Percentiles rank a stretch among this genome's conserved stretches.
Conservation (phyloP, 2,888 invertebrate genomes). For the Acrobasis repandana region DNA sequence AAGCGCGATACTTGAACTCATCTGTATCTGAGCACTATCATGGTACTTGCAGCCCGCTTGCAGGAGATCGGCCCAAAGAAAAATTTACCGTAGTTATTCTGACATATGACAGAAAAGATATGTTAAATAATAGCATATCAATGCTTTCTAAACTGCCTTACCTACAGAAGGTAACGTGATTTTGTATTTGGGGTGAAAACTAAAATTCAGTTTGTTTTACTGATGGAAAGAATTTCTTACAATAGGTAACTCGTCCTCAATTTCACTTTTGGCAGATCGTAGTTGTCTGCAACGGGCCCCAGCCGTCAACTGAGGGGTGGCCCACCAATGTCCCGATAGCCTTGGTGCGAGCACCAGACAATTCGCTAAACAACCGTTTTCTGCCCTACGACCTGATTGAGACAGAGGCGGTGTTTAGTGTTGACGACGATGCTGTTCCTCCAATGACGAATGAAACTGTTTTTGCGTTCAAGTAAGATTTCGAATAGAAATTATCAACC, state of each 20-base stretch:
- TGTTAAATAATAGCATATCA: constrained; percentile 94
- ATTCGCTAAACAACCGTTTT: constrained; percentile 99
- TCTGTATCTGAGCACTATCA: constrained; percentile 91
- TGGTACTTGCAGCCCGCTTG: constrained; percentile 97
- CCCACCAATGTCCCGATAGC: constrained; percentile 93
- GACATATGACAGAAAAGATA: constrained; percentile 97
- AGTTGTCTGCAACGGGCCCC: constrained; percentile 98
- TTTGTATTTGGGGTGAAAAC: neutral
- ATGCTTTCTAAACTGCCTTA: constrained; percentile 96
- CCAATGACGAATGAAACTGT: constrained; percentile 97
- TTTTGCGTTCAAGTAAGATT: constrained; percentile 93
- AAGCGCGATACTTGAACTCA: constrained; percentile 93
- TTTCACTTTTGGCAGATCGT: constrained; percentile 83
- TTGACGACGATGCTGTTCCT: constrained; percentile 99
- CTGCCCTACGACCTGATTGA: constrained; percentile 97
- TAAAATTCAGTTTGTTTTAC: too few relatives aligned
- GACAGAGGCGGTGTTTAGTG: constrained; percentile 98
- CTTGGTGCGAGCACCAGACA: constrained; percentile 93
- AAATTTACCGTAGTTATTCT: constrained; percentile 99
- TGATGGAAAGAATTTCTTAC: too few relatives aligned
- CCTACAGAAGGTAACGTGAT: constrained; percentile 88
- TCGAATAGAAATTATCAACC: neutral
- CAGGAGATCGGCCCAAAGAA: constrained; percentile 96
- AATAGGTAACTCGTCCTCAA: neutral
- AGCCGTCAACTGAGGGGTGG: constrained; percentile 93